Evolutionary conservation across 2,113 vertebrate genomes (phyloP).

Genomic region (Pyrgilauda ruficollis): DNA sequence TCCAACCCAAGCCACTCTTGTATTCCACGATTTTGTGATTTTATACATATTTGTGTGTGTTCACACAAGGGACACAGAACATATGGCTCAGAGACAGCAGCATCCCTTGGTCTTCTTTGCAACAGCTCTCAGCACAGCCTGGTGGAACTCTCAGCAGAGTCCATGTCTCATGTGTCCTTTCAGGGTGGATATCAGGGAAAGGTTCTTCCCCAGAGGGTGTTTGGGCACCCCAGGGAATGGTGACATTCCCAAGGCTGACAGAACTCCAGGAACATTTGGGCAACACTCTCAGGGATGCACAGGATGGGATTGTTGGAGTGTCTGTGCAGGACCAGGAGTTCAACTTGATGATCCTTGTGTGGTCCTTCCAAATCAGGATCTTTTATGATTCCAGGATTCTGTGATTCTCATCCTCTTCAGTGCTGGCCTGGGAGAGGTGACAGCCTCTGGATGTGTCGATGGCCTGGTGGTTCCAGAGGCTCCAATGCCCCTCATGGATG

Average conservation of each 20-base stretch:
- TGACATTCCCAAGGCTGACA: not conserved
- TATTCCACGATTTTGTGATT: not conserved
- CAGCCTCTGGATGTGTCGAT: not conserved
- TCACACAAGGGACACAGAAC: too few relatives aligned
- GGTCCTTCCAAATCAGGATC: not conserved
- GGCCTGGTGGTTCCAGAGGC: not conserved
- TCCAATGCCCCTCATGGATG: not conserved
- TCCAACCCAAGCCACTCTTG: not conserved
- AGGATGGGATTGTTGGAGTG: not conserved
- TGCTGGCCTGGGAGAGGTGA: not conserved
- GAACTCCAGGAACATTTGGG: accelerated
- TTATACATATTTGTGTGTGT: not conserved
- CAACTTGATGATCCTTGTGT: not conserved
- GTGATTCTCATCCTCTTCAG: not conserved
- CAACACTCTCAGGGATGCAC: accelerated
- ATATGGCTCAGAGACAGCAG: not conserved
- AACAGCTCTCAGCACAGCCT: not conserved
- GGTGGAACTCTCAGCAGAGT: not conserved
- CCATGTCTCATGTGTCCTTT: accelerated
- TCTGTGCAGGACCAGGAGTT: not conserved
- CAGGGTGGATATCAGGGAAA: not conserved
- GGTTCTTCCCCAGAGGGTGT: not conserved
- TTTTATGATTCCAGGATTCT: not conserved
- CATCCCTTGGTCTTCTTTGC: not conserved
- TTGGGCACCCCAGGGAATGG: not conserved